Base-by-base conservation (phyloP, 2,113 vertebrate genomes). In the Chlamydotis undulata region DNA sequence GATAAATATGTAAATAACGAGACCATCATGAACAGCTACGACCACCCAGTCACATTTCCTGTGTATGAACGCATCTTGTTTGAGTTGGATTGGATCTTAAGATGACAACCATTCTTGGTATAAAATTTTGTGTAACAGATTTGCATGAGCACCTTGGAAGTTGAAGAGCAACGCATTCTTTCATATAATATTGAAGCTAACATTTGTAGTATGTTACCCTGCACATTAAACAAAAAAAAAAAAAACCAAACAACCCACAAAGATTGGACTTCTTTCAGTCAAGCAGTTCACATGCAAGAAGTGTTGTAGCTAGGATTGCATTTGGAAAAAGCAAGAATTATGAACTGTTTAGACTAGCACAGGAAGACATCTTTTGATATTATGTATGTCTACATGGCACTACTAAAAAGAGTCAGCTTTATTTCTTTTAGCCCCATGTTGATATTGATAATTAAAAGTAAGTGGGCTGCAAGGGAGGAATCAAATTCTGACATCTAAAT, bases 311-410 rank as follows among this genome's bases (percentile, higher is more conserved):
- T 67, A 33, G 33, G 28, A 35, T 0, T 47, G 33, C 35, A 29
- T 47, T 55, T 73, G 49, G 29, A 29, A 73, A 81, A 89, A 50
- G 7, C 35, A 67, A 55, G 47, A 77, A 56, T 39, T 35, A 50
- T 5, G 14, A 75, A 31, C 52, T 56, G 31, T 18, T 71, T n/a
- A 70, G 26, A 43, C 22, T 33, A 41, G 31, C 31, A 29, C 17
- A 31, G 39, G 69, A 70, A 76, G 23, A 22, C 7, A 10, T 28
- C 14, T 39, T 81, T 71, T 50, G 39, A 29, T n/a, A 21, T 21
- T 29, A 31, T 5, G 15, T 61, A 7, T 0, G 0, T 59, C 43
- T 70, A 25, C 22, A 3, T 12, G 29, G 24, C 37, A 45, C 28
- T 61, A 56, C 35, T 83, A n/a, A 71, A 37, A 52, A 25, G 6